These are phyloP conservation scores for Drosophila melanica DNA, from an alignment of 1,140 invertebrate species.

Conservation along the genomic window DNA sequence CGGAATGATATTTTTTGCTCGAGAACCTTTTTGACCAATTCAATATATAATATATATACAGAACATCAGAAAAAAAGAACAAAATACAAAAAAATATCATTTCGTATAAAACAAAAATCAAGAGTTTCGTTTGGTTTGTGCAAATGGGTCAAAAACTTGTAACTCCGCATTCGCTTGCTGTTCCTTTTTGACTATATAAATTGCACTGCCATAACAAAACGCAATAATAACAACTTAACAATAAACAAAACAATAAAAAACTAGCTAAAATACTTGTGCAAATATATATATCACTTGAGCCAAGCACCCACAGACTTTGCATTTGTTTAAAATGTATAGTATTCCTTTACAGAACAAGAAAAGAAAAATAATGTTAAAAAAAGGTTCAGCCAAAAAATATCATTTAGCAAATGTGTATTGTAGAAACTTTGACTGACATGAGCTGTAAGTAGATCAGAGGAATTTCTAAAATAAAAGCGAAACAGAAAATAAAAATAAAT, in stretches of 20 bases:
- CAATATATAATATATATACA: constrained; percentile 9
- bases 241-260: constrained; percentile 23
- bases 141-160: constrained; percentile 48
- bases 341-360: neutral
- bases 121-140: constrained; percentile 21
- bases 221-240: constrained; percentile 23
- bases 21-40: constrained; percentile 73
- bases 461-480: neutral
- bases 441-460: constrained; percentile 16
- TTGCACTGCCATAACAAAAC: constrained; percentile 44
- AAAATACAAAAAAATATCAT: constrained; percentile 49
- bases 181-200: constrained; percentile 27
- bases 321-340: constrained; percentile 12
- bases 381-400: constrained; percentile 83
- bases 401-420: constrained; percentile 54
- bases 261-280: constrained; percentile 17
- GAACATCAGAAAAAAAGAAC: too few species aligned
- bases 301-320: constrained; percentile 25
- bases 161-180: constrained; percentile 39
- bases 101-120: constrained; percentile 17
- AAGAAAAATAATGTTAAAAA: constrained; percentile 17
- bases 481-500: neutral
- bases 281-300: constrained; percentile 20
- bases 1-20: constrained; percentile 84
- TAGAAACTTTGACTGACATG: constrained; percentile 1